Evolutionary conservation across 1,140 invertebrate genomes (phyloP).

Genomic region (Danaus melanippus): DNA sequence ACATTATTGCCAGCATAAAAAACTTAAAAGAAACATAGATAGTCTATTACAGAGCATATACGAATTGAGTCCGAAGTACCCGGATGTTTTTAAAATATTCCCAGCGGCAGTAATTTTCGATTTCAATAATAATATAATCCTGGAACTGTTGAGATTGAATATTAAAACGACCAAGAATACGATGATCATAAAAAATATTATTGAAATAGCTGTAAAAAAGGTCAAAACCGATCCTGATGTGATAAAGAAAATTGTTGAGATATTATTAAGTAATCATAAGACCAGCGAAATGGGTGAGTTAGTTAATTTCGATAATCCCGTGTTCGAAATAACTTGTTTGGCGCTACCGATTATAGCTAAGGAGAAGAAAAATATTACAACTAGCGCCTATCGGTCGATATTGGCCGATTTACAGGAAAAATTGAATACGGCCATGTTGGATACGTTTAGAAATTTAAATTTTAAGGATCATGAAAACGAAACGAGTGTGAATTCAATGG

Average conservation of each 20-base stretch:
- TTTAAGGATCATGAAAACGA: conserved; percentile 38
- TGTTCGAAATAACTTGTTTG: conserved; percentile 56
- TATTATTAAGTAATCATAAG: conserved; percentile 42
- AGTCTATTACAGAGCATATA: conserved; percentile 39
- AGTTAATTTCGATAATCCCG: conserved; percentile 43
- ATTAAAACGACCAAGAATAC: conserved; percentile 45
- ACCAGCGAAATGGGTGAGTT: conserved; percentile 28
- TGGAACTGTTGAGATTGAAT: conserved; percentile 47
- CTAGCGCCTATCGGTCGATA: conserved; percentile 50
- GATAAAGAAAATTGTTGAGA: conserved; percentile 45
- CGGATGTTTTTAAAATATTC: conserved; percentile 56
- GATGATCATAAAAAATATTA: conserved; percentile 39
- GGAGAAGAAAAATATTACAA: conserved; percentile 51
- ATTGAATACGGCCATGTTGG: conserved; percentile 46
- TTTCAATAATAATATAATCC: conserved; percentile 34
- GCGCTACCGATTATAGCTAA: conserved; percentile 54
- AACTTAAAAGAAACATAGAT: conserved; percentile 42
- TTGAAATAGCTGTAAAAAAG: conserved; percentile 55
- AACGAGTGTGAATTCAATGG: conserved; percentile 52
- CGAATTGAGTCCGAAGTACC: conserved; percentile 49
- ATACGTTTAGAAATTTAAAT: conserved; percentile 53
- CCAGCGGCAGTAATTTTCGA: conserved; percentile 46
- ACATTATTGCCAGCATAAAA: conserved; percentile 42
- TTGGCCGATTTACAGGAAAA: conserved; percentile 60
- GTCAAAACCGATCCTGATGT: conserved; percentile 51